These are phyloP conservation scores for Epinephelus lanceolatus DNA, from an alignment of 2,113 vertebrate species.

Conservation along the genomic window DNA sequence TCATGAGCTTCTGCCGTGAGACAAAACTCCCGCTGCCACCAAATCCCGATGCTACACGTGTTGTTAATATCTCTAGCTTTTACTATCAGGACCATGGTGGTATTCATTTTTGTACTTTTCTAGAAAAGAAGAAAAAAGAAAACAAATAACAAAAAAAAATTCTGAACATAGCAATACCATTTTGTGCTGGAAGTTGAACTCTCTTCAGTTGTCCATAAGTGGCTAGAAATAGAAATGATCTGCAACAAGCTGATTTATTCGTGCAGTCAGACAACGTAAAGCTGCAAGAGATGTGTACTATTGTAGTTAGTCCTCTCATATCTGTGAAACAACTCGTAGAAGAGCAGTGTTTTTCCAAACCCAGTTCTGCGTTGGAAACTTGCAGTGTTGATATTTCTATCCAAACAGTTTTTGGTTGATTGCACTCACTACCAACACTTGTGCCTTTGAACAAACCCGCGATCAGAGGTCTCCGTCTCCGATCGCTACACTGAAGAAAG, in stretches of 20 bases:
- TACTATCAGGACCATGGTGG: constrained; percentile 66
- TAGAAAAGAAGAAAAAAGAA: constrained; percentile 54
- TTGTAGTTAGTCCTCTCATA: constrained; percentile 53
- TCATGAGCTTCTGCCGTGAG: constrained; percentile 58
- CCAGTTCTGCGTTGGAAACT: constrained; percentile 53
- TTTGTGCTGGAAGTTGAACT: constrained; percentile 63
- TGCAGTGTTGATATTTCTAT: constrained; percentile 74
- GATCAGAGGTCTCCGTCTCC: constrained; percentile 25
- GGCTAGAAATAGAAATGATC: constrained; percentile 52
- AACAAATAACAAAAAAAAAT: constrained; percentile 23
- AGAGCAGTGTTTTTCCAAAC: constrained; percentile 62
- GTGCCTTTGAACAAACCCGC: constrained; percentile 86
- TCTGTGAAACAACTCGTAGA: constrained; percentile 68
- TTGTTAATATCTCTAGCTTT: constrained; percentile 58
- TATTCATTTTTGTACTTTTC: constrained; percentile 75
- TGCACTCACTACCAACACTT: constrained; percentile 76
- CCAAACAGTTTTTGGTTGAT: constrained; percentile 47
- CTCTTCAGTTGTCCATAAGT: constrained; percentile 55
- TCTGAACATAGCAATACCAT: constrained; percentile 78
- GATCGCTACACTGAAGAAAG: constrained; percentile 42
- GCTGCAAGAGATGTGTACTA: constrained; percentile 38
- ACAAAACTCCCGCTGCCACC: constrained; percentile 55
- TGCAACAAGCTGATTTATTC: constrained; percentile 22
- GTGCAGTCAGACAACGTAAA: constrained; percentile 27
- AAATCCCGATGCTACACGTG: constrained; percentile 61